Evolutionary conservation across 1,140 invertebrate species (phyloP).

Genomic region (Branchinecta lynchi): DNA sequence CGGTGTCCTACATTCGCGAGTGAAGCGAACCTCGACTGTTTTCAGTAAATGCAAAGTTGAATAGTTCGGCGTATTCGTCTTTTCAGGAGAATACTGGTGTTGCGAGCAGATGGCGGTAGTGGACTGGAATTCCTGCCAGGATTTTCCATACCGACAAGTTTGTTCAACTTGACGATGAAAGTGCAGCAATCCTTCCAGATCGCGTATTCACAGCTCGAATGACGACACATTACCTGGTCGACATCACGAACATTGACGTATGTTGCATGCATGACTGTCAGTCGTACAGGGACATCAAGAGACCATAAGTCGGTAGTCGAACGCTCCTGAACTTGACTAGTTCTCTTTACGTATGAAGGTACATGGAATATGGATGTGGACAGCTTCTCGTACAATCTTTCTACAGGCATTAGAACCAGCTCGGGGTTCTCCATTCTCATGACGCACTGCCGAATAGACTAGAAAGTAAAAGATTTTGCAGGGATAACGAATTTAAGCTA

Average conservation of each 20-base stretch:
- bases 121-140: no score
- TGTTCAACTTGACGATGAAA: background rate
- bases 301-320: conserved; percentile 25
- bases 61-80: no score
- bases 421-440: conserved; percentile 34
- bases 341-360: conserved; percentile 34
- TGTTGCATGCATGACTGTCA: conserved; percentile 37
- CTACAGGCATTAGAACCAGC: conserved; percentile 36
- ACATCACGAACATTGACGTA: conserved; percentile 40
- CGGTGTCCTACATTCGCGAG: no score
- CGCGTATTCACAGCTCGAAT: no score
- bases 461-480: conserved; percentile 20
- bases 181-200: background rate
- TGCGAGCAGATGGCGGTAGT: no score
- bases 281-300: conserved; percentile 30
- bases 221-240: conserved; percentile 31
- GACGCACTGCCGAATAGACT: conserved; percentile 39
- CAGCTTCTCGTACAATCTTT: conserved; percentile 32
- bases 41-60: no score
- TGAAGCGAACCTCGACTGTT: no score
- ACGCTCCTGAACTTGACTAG: conserved; percentile 20
- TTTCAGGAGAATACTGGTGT: no score
- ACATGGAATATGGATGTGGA: conserved; percentile 31
- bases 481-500: no score
- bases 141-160: no score